Evolutionary conservation across 2,113 vertebrate genomes (phyloP), one percentile per base, ranked within the genome.

Genomic region (Ammodytes dubius): DNA sequence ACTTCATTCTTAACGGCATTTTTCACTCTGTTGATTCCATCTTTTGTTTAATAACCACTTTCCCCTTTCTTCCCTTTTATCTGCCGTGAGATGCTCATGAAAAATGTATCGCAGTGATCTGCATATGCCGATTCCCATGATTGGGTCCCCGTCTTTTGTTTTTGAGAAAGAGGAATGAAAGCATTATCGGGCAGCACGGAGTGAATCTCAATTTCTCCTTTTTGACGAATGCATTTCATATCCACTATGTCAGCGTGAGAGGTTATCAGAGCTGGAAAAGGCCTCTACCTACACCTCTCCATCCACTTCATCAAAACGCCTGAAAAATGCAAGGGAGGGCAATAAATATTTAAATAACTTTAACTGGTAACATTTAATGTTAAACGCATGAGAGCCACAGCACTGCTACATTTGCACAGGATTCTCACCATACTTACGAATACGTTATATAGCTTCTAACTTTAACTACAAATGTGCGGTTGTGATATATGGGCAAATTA

Each of bases 21-120:
- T 86, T 81, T 86, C 81, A 87, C 90, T 86, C 83, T 80, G 90
- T 88, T 85, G 77, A 92, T 94, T 91, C 87, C 84, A 80, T 93
- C 86, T 90, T 91, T 93, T 91, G 90, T 93, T 93, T 89, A 85
- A 92, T 93, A 86, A 88, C 82, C 78, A 72, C 76, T 88, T 89
- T 89, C 56, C 77, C 49, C 72, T 50, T 67, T 81, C 77, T 58
- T 67, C 69, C 4, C 79, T 82, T 92, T 92, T 60, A 67, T 87
- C 88, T 65, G 71, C 82, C 91, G 89, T 89, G 87, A 57, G 79
- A 89, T 72, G 82, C 85, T 95, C 89, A 94, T 95, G 88, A 93
- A 95, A 94, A 88, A 95, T 95, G 37, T 87, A 94, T 92, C 61
- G 56, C 74, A 3, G 45, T 67, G 74, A 94, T 95, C 91, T 95